A percentile compares a stretch with the other conserved stretches of the same genome.
Evolutionary conservation across 2,797 vertebrate species (phyloP).

Genomic region (Ispidina lecontei): DNA sequence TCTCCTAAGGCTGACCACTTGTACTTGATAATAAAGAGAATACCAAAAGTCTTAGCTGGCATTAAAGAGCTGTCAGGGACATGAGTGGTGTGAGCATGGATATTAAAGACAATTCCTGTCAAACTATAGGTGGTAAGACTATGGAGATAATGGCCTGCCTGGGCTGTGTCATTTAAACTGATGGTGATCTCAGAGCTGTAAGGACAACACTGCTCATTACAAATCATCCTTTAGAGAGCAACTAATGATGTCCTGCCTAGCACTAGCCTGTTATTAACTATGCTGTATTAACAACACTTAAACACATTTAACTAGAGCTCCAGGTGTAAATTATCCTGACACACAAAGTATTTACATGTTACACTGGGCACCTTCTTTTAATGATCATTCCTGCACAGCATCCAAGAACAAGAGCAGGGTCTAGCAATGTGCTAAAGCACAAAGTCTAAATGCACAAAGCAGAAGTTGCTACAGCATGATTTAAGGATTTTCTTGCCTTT

Average conservation of each 20-base stretch:
- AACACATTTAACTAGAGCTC: background rate
- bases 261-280: background rate
- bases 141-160: background rate
- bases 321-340: background rate
- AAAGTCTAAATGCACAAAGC: background rate
- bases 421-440: background rate
- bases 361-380: background rate
- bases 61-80: background rate
- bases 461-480: background rate
- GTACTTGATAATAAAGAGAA: background rate
- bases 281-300: background rate
- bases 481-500: background rate
- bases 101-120: background rate
- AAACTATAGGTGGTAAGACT: background rate
- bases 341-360: background rate
- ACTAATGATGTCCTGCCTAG: background rate
- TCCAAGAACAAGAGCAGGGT: background rate
- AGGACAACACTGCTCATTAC: background rate
- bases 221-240: background rate
- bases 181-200: background rate
- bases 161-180: background rate
- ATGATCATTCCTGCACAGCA: background rate
- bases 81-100: background rate
- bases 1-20: background rate
- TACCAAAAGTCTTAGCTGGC: background rate